Evolutionary conservation across 2,888 invertebrate species (phyloP).

Genomic region (Plagodis pulveraria): DNA sequence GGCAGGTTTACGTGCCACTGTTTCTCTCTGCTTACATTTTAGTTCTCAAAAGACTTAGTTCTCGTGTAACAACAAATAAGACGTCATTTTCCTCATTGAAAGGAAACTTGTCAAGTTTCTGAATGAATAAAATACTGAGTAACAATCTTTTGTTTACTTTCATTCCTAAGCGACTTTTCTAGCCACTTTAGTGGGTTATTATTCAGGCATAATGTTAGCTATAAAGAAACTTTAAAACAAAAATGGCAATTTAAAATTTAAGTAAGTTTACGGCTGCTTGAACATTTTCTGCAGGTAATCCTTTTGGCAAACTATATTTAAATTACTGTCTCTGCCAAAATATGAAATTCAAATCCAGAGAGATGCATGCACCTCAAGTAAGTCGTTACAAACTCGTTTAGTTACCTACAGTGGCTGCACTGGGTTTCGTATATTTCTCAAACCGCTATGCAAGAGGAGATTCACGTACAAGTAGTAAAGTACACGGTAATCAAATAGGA

Average conservation of each 20-base stretch:
- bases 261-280: slow-evolving; percentile 33
- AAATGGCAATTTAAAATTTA: slow-evolving; percentile 15
- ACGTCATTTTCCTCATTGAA: slow-evolving; percentile 14
- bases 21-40: slow-evolving; percentile 22
- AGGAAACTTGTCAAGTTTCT: slow-evolving; percentile 3
- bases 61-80: slow-evolving; percentile 12
- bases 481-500: no score
- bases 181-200: not conserved
- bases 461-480: not conserved
- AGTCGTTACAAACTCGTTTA: slow-evolving; percentile 70
- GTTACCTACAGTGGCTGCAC: slow-evolving; percentile 47
- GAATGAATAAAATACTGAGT: slow-evolving; percentile 1
- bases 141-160: not conserved
- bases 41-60: slow-evolving; percentile 17
- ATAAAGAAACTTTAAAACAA: not conserved
- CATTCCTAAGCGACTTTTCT: not conserved
- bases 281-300: slow-evolving; percentile 40
- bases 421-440: slow-evolving; percentile 41
- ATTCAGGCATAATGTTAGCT: not conserved
- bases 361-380: slow-evolving; percentile 60
- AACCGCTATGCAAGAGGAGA: slow-evolving; percentile 37
- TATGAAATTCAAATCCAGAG: slow-evolving; percentile 60
- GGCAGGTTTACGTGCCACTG: slow-evolving; percentile 24
- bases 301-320: slow-evolving; percentile 42
- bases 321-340: slow-evolving; percentile 52